Evolutionary conservation across 2,113 vertebrate genomes (phyloP).

Genomic region (Calidris pugnax): DNA sequence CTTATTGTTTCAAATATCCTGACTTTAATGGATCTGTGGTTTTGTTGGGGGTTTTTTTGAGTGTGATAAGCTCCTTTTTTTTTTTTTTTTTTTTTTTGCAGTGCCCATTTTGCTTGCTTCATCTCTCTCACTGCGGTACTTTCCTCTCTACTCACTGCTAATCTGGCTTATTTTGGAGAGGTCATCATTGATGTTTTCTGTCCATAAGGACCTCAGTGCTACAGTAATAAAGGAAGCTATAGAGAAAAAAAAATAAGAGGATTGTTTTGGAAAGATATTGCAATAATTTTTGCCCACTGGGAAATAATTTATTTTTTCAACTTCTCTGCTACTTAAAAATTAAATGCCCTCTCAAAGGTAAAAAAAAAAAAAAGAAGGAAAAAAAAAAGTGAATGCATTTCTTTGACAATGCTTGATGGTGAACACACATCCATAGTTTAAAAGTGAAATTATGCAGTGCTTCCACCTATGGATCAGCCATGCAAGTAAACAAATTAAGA

Average conservation of each 20-base stretch:
- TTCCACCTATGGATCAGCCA: conserved; percentile 75
- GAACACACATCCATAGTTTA: conserved; percentile 21
- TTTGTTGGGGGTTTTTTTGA: not conserved
- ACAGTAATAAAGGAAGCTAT: not conserved
- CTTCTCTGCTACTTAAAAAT: conserved; percentile 24
- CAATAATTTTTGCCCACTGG: not conserved
- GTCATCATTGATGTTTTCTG: not conserved
- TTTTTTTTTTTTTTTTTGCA: not conserved
- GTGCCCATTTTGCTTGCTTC: not conserved
- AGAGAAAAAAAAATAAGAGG: not conserved
- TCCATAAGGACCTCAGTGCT: conserved; percentile 1
- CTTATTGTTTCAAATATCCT: not conserved
- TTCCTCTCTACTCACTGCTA: not conserved
- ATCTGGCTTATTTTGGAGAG: not conserved
- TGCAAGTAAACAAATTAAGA: conserved; percentile 61
- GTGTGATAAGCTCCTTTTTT: not conserved
- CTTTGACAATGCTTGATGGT: conserved; percentile 38
- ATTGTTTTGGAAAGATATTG: not conserved
- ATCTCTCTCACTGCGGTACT: not conserved
- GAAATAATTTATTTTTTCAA: conserved; percentile 19
- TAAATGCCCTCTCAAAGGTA: not conserved
- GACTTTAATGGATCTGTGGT: not conserved
- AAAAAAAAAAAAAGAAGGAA: not conserved
- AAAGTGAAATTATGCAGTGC: conserved; percentile 43
- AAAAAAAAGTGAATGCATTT: not conserved